phyloP scores from a whole-genome alignment of 2,888 invertebrate genomes.

The Blera fallax region DNA sequence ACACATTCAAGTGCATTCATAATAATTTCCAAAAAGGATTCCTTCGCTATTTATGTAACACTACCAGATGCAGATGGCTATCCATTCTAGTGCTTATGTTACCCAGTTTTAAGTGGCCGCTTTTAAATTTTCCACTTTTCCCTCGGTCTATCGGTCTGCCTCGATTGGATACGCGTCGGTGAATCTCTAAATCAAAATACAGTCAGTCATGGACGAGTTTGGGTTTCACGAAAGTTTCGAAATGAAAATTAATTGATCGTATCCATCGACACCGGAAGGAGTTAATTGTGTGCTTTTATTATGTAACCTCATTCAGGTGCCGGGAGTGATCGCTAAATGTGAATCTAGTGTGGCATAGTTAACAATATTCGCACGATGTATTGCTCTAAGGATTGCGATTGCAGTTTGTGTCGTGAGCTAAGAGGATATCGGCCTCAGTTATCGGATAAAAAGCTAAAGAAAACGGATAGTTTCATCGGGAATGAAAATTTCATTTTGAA shows the following conservation, averaged over 20 bases:
- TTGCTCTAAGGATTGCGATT: slow-evolving; percentile 88
- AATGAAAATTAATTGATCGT: slow-evolving; percentile 66
- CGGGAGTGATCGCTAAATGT: slow-evolving; percentile 58
- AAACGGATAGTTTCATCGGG: slow-evolving; percentile 54
- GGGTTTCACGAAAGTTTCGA: slow-evolving; percentile 47
- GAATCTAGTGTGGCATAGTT: slow-evolving; percentile 17
- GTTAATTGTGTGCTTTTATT: slow-evolving; percentile 53
- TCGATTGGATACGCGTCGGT: slow-evolving; percentile 38
- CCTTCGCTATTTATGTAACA: slow-evolving; percentile 13
- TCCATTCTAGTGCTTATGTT: slow-evolving; percentile 21
- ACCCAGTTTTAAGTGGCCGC: slow-evolving; percentile 14
- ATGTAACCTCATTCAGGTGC: slow-evolving; percentile 13
- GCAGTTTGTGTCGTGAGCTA: slow-evolving; percentile 89
- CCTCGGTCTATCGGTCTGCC: neutral
- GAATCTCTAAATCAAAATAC: slow-evolving; percentile 32
- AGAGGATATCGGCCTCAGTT: slow-evolving; percentile 84
- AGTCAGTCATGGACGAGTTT: slow-evolving; percentile 34
- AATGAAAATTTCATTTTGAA: slow-evolving; percentile 83
- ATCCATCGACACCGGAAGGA: slow-evolving; percentile 65
- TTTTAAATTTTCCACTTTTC: slow-evolving; percentile 15
- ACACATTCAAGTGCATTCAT: slow-evolving; percentile 28
- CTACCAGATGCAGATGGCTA: neutral
- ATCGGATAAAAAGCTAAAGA: slow-evolving; percentile 36
- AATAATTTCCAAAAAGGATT: slow-evolving; percentile 23
- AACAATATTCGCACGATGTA: slow-evolving; percentile 82